Percentiles rank a stretch among this genome's conserved stretches.
These are phyloP conservation scores for Melanotaenia nigrans DNA, from an alignment of 2,797 vertebrate genomes.

Conservation along the genomic window DNA sequence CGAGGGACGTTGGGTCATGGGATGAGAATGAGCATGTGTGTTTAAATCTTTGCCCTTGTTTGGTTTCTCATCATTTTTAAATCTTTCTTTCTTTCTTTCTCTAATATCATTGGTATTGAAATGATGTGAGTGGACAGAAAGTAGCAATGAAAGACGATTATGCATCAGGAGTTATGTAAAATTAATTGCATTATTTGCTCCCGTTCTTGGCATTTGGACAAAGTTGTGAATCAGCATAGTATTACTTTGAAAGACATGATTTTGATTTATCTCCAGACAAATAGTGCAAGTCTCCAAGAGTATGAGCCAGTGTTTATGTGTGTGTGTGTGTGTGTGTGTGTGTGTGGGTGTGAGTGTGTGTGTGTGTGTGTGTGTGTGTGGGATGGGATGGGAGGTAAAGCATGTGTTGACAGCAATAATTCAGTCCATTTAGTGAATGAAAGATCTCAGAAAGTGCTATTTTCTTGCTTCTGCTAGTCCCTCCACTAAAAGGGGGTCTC, in stretches of 20 bases:
- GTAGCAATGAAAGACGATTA: not conserved
- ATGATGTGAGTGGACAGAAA: not conserved
- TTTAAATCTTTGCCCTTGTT: constrained; percentile 49
- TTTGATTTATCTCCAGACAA: constrained; percentile 56
- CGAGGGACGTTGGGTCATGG: constrained; percentile 72
- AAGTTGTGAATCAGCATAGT: constrained; percentile 27
- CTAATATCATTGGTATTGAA: not conserved
- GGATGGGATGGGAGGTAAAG: constrained; percentile 43
- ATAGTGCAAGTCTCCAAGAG: constrained; percentile 30
- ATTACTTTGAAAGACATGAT: constrained; percentile 25
- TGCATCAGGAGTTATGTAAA: constrained; percentile 10
- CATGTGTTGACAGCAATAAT: constrained; percentile 62
- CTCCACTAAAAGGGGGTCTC: constrained; percentile 27
- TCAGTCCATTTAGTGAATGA: constrained; percentile 71
- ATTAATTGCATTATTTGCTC: constrained; percentile 11
- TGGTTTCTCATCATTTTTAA: constrained; percentile 28
- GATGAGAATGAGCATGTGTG: constrained; percentile 34
- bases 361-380: constrained; percentile 10
- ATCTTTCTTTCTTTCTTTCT: constrained; percentile 12
- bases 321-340: constrained; percentile 51
- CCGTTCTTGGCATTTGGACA: constrained; percentile 42
- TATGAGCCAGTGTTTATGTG: constrained; percentile 21
- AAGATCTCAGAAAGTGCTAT: constrained; percentile 46
- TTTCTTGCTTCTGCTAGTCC: constrained; percentile 47
- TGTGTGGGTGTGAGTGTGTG: not conserved